Base-by-base conservation (phyloP, 2,888 invertebrate genomes). In the Seira ritae region DNA sequence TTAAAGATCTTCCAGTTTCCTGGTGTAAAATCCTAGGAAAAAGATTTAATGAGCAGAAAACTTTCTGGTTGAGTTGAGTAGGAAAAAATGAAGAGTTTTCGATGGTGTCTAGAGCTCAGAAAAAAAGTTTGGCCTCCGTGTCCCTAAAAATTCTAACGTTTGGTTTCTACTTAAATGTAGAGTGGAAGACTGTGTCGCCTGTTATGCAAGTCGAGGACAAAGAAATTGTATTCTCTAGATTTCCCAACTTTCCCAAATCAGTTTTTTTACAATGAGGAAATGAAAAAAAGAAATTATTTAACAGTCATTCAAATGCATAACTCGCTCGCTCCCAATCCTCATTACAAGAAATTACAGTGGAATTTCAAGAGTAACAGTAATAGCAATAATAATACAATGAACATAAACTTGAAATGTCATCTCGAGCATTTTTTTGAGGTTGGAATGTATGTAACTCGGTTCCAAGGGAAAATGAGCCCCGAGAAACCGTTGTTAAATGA, bases 1-100 rank as follows among this genome's bases (percentile, higher is more conserved):
- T 55, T 55, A 17, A 55, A 55, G 55, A 24, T 72, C 24, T 37
- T 20, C 19, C 71, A 15, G 31, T n/a, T 55, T 55, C 20, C 73
- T 17, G 55, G 37, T 76, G 68, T 20, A 68, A 68, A 76, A 76
- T 75, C 70, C 42, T 23, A 31, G 69, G 55, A 68, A 31, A 31
- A 65, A 69, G 77, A 75, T 75, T 77, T 77, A 77, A 69, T 77
- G 77, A 77, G 70, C 69, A 77, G 60, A 42, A 70, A 77, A 62
- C 62, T 77, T 70, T 77, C 69, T 17, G 17, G 66, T 65, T 65
- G 66, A 66, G 74, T 65, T 37, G 66, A 65, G 74, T 20, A 65
- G 37, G 62, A 74, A 74, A 65, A 71, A 71, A 22, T 22, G 24
- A 22, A 71, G 17, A 23, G 31, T 55, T 55, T 55, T 31, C 8